Conservation (phyloP, 2,797 vertebrate species). For the Moxostoma hubbsi region DNA sequence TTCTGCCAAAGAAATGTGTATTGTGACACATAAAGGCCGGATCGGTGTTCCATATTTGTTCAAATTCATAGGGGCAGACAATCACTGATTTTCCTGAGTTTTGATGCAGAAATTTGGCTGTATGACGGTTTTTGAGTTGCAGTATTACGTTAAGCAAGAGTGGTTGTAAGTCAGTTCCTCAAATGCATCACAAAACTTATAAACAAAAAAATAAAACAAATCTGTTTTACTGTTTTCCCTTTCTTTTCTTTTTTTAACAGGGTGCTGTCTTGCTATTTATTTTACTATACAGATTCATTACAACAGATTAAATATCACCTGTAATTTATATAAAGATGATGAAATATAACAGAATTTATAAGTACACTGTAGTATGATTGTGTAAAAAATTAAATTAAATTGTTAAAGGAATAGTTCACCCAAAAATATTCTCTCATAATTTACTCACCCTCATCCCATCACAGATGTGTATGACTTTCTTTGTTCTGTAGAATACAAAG, state of each 20-base stretch:
- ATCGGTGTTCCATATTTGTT: not conserved
- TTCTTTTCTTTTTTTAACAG: not conserved
- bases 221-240: slow-evolving; percentile 33
- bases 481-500: no score
- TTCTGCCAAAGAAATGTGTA: slow-evolving; percentile 87
- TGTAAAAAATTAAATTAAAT: no score
- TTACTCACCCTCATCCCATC: no score
- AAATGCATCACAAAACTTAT: slow-evolving; percentile 50
- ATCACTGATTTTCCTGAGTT: slow-evolving; percentile 18
- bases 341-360: no score
- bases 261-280: not conserved
- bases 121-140: slow-evolving; percentile 28
- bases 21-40: slow-evolving; percentile 45
- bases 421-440: no score
- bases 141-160: slow-evolving; percentile 19
- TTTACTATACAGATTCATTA: no score
- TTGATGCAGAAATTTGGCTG: slow-evolving; percentile 11
- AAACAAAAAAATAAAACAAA: slow-evolving; percentile 43
- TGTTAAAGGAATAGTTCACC: no score
- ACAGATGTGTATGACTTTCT: no score
- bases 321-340: no score
- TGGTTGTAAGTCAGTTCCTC: slow-evolving; percentile 44
- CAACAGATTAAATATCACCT: no score
- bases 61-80: slow-evolving; percentile 16
- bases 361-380: no score